Evolutionary conservation across 2,888 invertebrate species (phyloP).

Genomic region (Ischnura elegans): DNA sequence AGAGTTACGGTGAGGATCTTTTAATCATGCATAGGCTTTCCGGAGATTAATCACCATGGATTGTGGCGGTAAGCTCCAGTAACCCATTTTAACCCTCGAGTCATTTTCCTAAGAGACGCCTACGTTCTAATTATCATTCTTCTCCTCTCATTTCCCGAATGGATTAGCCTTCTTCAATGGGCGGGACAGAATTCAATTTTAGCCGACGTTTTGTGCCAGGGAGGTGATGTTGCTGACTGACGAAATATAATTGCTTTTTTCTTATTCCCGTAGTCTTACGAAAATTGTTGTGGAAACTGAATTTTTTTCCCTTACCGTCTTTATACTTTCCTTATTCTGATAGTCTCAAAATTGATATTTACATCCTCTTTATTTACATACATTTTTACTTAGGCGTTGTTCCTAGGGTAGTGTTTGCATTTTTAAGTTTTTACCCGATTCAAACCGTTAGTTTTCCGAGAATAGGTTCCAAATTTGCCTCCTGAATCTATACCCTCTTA

Average conservation of each 20-base stretch:
- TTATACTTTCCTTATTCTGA: too few relatives aligned
- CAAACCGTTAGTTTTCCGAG: too few relatives aligned
- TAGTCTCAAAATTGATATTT: too few relatives aligned
- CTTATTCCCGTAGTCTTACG: too few relatives aligned
- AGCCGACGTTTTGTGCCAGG: background rate
- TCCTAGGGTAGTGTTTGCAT: too few relatives aligned
- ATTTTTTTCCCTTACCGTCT: too few relatives aligned
- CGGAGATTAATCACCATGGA: background rate
- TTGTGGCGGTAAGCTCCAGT: background rate
- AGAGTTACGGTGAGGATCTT: background rate
- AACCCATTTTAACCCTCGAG: background rate
- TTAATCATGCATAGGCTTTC: background rate
- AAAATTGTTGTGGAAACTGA: too few relatives aligned
- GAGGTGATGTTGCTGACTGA: background rate
- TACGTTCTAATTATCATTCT: background rate
- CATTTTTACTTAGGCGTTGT: too few relatives aligned
- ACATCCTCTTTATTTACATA: too few relatives aligned
- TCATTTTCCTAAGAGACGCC: background rate
- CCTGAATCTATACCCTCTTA: too few relatives aligned
- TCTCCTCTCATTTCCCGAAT: background rate
- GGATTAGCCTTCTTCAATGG: background rate
- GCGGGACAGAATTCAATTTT: background rate
- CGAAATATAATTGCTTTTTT: background rate
- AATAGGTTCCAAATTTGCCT: too few relatives aligned
- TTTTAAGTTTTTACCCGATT: too few relatives aligned